phyloP scores from a whole-genome alignment of 2,113 vertebrate species.

The Nipponia nippon region DNA sequence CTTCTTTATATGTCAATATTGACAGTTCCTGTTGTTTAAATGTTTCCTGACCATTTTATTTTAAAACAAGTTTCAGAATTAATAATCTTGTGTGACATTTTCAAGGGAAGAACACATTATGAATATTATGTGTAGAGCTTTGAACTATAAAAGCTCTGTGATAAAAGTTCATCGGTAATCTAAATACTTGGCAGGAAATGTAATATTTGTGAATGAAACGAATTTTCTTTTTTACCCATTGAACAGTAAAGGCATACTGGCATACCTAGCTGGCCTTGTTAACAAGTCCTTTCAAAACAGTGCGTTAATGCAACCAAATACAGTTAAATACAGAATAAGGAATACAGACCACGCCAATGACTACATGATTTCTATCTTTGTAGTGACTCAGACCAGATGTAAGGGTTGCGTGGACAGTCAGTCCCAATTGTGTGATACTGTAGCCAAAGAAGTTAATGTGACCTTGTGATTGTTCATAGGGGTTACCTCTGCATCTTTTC shows the following conservation, averaged over 20 bases:
- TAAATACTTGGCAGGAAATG: background rate
- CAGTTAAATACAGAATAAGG: background rate
- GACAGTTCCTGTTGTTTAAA: background rate
- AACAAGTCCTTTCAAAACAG: background rate
- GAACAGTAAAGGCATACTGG: background rate
- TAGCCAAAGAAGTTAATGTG: background rate
- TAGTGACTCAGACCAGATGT: background rate
- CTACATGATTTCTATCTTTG: background rate
- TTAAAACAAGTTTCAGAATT: background rate
- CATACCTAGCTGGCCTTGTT: background rate
- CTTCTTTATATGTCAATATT: conserved; percentile 28
- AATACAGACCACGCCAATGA: background rate
- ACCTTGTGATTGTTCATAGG: background rate
- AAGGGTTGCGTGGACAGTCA: background rate
- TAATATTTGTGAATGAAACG: background rate
- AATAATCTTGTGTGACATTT: conserved; percentile 35
- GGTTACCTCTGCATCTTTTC: background rate
- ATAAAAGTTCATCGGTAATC: background rate
- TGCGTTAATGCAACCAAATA: background rate
- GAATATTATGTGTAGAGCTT: background rate
- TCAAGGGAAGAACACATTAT: background rate
- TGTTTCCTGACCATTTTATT: background rate
- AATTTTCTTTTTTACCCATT: background rate
- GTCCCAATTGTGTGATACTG: background rate
- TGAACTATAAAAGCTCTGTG: background rate